Conservation (phyloP, 2,888 invertebrate species). For the Linnaemya tessellans region DNA sequence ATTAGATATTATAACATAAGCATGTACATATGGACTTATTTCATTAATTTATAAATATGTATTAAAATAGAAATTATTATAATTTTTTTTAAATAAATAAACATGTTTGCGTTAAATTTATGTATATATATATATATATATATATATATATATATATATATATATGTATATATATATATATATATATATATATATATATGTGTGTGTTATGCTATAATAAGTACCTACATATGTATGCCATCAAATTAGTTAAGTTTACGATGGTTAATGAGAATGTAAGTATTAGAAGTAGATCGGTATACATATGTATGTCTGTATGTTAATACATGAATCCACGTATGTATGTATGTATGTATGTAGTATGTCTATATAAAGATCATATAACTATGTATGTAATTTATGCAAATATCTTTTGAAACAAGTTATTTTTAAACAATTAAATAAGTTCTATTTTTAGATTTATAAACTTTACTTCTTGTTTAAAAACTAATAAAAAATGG, state of each 20-base stretch:
- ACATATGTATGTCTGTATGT: not conserved
- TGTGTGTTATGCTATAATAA: slow-evolving; percentile 11
- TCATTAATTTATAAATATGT: no score
- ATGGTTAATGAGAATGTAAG: slow-evolving; percentile 41
- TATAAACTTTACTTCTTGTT: slow-evolving; percentile 35
- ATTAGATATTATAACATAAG: no score
- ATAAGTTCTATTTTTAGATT: slow-evolving; percentile 15
- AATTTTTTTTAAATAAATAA: no score
- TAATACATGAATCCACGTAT: not conserved
- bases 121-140: not conserved
- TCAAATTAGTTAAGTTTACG: slow-evolving; percentile 18
- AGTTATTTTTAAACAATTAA: slow-evolving; percentile 42
- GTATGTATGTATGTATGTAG: slow-evolving; percentile 1
- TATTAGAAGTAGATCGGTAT: not conserved
- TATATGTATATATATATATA: no score
- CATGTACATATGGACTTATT: no score
- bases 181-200: not conserved
- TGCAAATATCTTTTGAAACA: slow-evolving; percentile 56
- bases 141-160: not conserved
- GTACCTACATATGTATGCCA: slow-evolving; percentile 12
- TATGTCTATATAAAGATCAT: slow-evolving; percentile 53
- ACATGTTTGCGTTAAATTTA: no score
- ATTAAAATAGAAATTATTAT: no score
- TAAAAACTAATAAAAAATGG: slow-evolving; percentile 23
- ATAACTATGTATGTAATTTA: slow-evolving; percentile 5